These are phyloP conservation scores for Diorhabda elongata DNA, from an alignment of 1,140 invertebrate genomes.

Conservation along the genomic window DNA sequence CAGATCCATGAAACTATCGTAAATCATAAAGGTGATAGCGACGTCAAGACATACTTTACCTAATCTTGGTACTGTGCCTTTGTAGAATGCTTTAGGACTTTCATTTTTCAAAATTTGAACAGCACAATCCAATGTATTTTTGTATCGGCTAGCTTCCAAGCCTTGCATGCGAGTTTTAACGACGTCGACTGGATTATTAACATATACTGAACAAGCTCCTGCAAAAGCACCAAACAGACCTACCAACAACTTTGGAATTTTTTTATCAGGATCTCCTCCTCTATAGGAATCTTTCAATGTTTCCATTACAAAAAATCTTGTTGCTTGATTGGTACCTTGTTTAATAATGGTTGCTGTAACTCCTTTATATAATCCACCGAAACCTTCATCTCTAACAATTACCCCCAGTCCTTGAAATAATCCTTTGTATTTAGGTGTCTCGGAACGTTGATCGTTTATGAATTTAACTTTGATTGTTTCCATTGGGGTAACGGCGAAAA, in stretches of 20 bases:
- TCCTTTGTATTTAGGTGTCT: conserved; percentile 86
- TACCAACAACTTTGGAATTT: conserved; percentile 43
- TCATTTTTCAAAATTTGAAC: conserved; percentile 89
- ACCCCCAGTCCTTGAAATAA: conserved; percentile 89
- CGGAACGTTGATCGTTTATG: conserved; percentile 93
- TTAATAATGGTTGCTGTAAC: conserved; percentile 90
- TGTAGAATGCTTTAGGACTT: conserved; percentile 94
- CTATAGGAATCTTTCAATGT: conserved; percentile 88
- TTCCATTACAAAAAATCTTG: conserved; percentile 96
- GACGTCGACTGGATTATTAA: conserved; percentile 97
- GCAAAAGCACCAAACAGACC: conserved; percentile 14
- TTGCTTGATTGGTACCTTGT: conserved; percentile 97
- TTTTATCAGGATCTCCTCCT: conserved; percentile 68
- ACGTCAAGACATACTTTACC: conserved; percentile 97
- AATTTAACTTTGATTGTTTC: conserved; percentile 99
- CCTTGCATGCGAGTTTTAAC: conserved; percentile 99
- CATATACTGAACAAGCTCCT: conserved; percentile 94
- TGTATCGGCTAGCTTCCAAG: conserved; percentile 92
- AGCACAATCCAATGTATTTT: conserved; percentile 90
- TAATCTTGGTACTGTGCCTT: conserved; percentile 94
- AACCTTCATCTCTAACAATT: conserved; percentile 87
- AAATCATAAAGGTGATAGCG: conserved; percentile 97
- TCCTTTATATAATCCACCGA: conserved; percentile 51
- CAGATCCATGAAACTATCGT: conserved; percentile 91
- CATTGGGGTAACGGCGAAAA: conserved; percentile 98